These are phyloP conservation scores for Adrianichthys oophorus DNA, from an alignment of 2,797 vertebrate genomes.

Conservation along the genomic window DNA sequence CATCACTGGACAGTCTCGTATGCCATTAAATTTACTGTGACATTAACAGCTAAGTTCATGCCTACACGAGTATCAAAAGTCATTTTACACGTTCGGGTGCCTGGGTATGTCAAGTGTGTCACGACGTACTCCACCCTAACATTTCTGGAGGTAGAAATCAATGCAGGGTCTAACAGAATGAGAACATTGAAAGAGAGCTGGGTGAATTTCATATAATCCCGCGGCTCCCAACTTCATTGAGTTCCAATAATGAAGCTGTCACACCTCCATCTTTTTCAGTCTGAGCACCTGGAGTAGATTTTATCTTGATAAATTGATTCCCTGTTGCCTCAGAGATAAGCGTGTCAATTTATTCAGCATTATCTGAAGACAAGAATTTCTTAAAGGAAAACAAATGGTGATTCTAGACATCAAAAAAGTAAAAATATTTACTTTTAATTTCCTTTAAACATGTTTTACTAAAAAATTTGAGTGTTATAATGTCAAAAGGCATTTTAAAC, in stretches of 20 bases:
- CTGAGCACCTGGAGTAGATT: constrained; percentile 19
- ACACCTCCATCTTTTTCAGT: constrained; percentile 21
- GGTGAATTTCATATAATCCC: constrained; percentile 33
- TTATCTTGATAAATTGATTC: constrained; percentile 26
- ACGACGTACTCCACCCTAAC: constrained; percentile 47
- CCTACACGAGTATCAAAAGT: constrained; percentile 15
- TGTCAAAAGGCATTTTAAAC: too few species aligned
- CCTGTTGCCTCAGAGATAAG: constrained; percentile 37
- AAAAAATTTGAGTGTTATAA: too few species aligned
- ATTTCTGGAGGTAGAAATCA: constrained; percentile 49
- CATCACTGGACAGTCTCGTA: not conserved
- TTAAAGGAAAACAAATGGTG: not conserved
- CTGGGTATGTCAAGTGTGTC: constrained; percentile 38
- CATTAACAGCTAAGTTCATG: constrained; percentile 11
- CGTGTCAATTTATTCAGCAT: constrained; percentile 1
- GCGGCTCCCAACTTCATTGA: constrained; percentile 35
- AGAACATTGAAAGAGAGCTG: constrained; percentile 26
- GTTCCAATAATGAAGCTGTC: constrained; percentile 51
- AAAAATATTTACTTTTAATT: too few species aligned
- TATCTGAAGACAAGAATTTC: constrained; percentile 1
- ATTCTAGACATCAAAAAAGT: too few species aligned
- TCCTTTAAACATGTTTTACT: too few species aligned
- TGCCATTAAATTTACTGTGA: constrained; percentile 1
- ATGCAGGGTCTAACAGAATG: constrained; percentile 36
- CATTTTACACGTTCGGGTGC: constrained; percentile 31